A percentile compares a stretch with the other conserved stretches of the same genome.
These are phyloP conservation scores for Stenodema calcarata DNA, from an alignment of 2,888 invertebrate species.

Conservation along the genomic window DNA sequence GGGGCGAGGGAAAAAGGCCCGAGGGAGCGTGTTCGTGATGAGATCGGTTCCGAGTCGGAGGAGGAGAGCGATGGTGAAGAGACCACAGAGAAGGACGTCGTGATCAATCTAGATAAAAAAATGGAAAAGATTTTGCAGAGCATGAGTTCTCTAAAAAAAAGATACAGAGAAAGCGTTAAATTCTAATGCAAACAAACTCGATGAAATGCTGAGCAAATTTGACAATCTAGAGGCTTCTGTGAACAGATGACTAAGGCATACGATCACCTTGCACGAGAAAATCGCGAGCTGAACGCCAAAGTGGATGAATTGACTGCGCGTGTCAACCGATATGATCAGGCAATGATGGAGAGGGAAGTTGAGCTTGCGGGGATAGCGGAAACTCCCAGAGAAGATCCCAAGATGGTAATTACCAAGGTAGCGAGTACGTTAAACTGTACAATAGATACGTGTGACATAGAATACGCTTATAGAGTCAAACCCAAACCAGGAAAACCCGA, in stretches of 20 bases:
- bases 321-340: conserved; percentile 8
- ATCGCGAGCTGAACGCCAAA: conserved; percentile 10
- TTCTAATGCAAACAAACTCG: conserved; percentile 9
- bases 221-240: neutral
- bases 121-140: neutral
- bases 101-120: neutral
- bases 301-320: conserved; percentile 20
- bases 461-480: neutral
- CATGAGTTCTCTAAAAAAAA: neutral
- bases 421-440: neutral
- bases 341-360: neutral
- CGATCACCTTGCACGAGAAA: conserved; percentile 13
- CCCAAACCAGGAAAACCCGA: neutral
- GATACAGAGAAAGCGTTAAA: conserved; percentile 7
- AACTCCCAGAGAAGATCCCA: conserved; percentile 15
- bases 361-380: neutral
- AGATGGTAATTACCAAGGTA: neutral
- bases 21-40: neutral
- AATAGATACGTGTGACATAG: neutral
- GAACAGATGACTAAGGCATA: neutral
- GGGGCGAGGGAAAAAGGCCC: neutral
- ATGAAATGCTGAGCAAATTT: conserved; percentile 7
- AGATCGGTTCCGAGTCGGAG: neutral
- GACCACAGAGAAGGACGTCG: neutral
- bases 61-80: neutral